Evolutionary conservation across 2,113 vertebrate species (phyloP), one percentile per base, ranked within the genome.

Genomic region (Sapajus apella): DNA sequence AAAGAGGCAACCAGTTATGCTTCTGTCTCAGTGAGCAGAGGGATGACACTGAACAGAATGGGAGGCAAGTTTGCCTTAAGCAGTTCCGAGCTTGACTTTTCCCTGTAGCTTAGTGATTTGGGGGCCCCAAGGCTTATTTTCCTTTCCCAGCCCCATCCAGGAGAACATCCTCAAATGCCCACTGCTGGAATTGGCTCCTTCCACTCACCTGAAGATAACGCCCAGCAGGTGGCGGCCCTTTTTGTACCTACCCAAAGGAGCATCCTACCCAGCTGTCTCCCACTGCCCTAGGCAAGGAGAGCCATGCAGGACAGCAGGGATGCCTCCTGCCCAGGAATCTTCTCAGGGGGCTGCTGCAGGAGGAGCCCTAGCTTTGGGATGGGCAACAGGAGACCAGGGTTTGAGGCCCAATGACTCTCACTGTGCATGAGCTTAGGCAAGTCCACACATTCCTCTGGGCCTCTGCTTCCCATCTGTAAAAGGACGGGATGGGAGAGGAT

Each of bases 251-350:
- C 40, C 40, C 35, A 14, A 32, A 27, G 70, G 21, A 30, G 40
- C 30, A 3, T n/a, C 66, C 45, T 55, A 79, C 61, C 50, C 2
- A 9, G 40, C 21, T 17, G 58, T 14, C n/a, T 32, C 18, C 32
- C 27, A 6, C 73, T n/a, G 72, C 45, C n/a, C 32, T 12, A 4
- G 50, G 32, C 32, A 0, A 21, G 66, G 18, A 64, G 25, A 10
- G 72, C 14, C 1, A 0, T 4, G n/a, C 52, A 47, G 32, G 75
- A 13, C 13, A 47, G 66, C 50, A 1, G 64, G 6, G 37, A 0
- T 30, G 2, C 79, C 56, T 40, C 40, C 40, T n/a, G 43, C 52
- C 3, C 32, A 3, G 1, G 4, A 12, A 1, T 21, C 90, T 58
- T 45, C 72, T 3, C 7, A 50, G n/a, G 25, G 37, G 27, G 20